A percentile compares a stretch with the other conserved stretches of the same genome.
phyloP scores from a whole-genome alignment of 2,113 vertebrate genomes.

The Leptocoma aspasia region DNA sequence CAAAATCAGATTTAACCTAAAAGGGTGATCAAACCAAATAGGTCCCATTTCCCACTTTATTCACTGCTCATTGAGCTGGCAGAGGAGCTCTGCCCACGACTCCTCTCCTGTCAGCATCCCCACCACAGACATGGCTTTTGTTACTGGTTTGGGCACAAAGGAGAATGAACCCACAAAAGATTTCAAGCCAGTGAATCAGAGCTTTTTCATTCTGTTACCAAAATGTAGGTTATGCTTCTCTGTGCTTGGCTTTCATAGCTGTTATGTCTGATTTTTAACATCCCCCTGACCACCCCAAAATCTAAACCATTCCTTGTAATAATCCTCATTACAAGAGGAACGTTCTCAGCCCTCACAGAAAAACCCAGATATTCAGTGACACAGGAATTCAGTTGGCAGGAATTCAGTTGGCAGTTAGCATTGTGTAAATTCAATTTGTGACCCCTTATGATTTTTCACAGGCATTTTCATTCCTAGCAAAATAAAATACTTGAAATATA shows the following conservation, averaged over 20 bases:
- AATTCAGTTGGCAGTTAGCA: not conserved
- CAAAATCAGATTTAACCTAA: not conserved
- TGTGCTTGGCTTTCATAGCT: not conserved
- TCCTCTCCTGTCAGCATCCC: not conserved
- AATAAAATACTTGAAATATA: not conserved
- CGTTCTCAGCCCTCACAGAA: not conserved
- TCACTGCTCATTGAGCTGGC: not conserved
- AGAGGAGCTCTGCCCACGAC: not conserved
- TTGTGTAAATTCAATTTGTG: not conserved
- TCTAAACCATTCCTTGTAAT: not conserved
- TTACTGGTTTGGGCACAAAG: not conserved
- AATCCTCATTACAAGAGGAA: not conserved
- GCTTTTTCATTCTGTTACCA: not conserved
- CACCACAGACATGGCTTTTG: not conserved
- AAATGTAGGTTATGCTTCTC: not conserved
- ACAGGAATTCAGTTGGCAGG: not conserved
- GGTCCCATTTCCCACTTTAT: not conserved
- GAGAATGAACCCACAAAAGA: not conserved
- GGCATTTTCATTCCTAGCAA: not conserved
- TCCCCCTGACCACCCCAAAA: not conserved
- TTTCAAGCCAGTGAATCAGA: not conserved
- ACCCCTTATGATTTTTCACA: not conserved
- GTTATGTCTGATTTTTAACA: not conserved
- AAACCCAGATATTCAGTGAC: not conserved
- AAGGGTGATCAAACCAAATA: not conserved